Conservation (phyloP, 2,797 vertebrate genomes). For the Chiloscyllium punctatum region DNA sequence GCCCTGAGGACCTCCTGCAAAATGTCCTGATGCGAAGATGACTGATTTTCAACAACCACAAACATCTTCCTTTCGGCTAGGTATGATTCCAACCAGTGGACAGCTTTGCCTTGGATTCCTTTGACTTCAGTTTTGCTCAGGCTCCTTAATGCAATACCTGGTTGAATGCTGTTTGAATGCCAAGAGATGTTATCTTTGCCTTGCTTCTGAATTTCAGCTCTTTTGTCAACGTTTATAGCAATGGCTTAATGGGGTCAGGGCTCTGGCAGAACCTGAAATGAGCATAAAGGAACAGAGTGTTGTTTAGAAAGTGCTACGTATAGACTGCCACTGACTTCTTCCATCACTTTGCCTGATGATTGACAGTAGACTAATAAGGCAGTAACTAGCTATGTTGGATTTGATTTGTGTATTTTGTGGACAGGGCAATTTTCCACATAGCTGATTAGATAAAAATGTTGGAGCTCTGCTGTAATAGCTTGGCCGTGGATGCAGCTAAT, state of each 20-base stretch:
- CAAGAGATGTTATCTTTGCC: not conserved
- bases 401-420: not conserved
- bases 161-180: not conserved
- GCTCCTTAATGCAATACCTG: not conserved
- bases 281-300: not conserved
- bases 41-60: not conserved
- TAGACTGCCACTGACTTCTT: not conserved
- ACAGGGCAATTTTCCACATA: not conserved
- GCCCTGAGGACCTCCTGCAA: not conserved
- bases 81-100: not conserved
- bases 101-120: not conserved
- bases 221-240: too few relatives aligned
- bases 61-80: not conserved
- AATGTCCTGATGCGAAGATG: not conserved
- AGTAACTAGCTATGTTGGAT: not conserved
- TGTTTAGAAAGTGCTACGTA: not conserved
- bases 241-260: not conserved
- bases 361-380: not conserved
- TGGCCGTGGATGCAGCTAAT: not conserved
- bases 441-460: not conserved
- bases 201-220: not conserved
- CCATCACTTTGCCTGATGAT: not conserved
- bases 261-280: not conserved
- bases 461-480: not conserved
- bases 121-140: not conserved